Evolutionary conservation across 2,888 invertebrate genomes (phyloP).

Genomic region (Hirtodrosophila trivittata): DNA sequence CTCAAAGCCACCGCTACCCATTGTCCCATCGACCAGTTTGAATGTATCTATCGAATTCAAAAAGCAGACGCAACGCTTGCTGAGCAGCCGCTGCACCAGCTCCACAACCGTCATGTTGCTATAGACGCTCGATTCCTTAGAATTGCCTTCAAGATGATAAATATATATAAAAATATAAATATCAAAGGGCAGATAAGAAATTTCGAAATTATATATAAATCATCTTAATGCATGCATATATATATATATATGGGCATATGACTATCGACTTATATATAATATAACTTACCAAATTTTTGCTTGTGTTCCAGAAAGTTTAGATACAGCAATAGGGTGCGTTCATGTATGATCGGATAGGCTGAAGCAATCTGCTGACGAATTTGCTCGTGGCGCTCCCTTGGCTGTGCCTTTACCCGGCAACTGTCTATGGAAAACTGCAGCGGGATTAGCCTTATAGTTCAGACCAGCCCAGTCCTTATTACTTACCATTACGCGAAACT

Average conservation of each 20-base stretch:
- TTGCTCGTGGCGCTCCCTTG: constrained; percentile 57
- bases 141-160: constrained; percentile 63
- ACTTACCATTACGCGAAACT: constrained; percentile 70
- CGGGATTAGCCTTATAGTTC: not conserved
- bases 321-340: constrained; percentile 86
- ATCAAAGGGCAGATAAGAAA: too few species aligned
- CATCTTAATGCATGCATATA: not conserved
- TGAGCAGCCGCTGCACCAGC: constrained; percentile 85
- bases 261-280: too few species aligned
- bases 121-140: constrained; percentile 82
- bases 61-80: constrained; percentile 85
- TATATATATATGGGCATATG: not conserved
- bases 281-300: constrained; percentile 76
- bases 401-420: constrained; percentile 79
- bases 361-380: constrained; percentile 84
- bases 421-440: constrained; percentile 78
- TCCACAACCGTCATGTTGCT: constrained; percentile 83
- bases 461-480: not conserved
- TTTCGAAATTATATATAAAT: too few species aligned
- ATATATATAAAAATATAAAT: not conserved
- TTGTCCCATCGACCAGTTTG: constrained; percentile 82
- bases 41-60: constrained; percentile 82
- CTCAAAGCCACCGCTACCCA: constrained; percentile 85
- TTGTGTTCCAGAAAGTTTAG: constrained; percentile 88
- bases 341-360: constrained; percentile 89